Percentiles rank a stretch among this genome's conserved stretches.
Evolutionary conservation across 1,140 invertebrate genomes (phyloP).

Genomic region (Caerostris extrusa): DNA sequence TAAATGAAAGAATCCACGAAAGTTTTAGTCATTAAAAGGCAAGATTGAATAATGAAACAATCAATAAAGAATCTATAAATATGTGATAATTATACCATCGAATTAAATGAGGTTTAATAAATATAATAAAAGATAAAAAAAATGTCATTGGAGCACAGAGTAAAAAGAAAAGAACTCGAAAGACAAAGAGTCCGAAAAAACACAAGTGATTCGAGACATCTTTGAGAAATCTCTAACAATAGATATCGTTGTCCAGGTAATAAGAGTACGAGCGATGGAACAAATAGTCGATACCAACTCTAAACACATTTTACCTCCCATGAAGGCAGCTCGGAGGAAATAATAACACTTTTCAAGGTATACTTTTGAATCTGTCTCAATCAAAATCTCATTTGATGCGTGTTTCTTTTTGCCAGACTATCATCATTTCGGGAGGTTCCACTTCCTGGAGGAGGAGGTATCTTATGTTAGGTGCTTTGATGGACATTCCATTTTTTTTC

Average conservation of each 20-base stretch:
- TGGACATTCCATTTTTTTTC: slow-evolving; percentile 34
- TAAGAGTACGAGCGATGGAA: slow-evolving; percentile 12
- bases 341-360: slow-evolving; percentile 71
- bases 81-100: too few species aligned
- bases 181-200: too few species aligned
- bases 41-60: too few species aligned
- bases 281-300: slow-evolving; percentile 33
- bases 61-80: too few species aligned
- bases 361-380: slow-evolving; percentile 68
- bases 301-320: slow-evolving; percentile 42
- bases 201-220: neutral
- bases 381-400: slow-evolving; percentile 45
- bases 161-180: too few species aligned
- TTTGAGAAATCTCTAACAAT: neutral
- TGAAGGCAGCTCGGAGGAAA: slow-evolving; percentile 53
- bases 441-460: neutral
- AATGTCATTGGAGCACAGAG: too few species aligned
- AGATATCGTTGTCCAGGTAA: slow-evolving; percentile 24
- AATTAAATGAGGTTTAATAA: too few species aligned
- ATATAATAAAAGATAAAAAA: too few species aligned
- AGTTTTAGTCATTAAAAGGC: too few species aligned
- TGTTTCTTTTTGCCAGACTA: slow-evolving; percentile 60
- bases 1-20: too few species aligned
- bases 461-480: slow-evolving; percentile 10
- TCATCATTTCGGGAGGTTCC: slow-evolving; percentile 57